Evolutionary conservation across 2,888 invertebrate species (phyloP), one percentile per base, ranked within the genome.

Genomic region (Ochlodes sylvanus): DNA sequence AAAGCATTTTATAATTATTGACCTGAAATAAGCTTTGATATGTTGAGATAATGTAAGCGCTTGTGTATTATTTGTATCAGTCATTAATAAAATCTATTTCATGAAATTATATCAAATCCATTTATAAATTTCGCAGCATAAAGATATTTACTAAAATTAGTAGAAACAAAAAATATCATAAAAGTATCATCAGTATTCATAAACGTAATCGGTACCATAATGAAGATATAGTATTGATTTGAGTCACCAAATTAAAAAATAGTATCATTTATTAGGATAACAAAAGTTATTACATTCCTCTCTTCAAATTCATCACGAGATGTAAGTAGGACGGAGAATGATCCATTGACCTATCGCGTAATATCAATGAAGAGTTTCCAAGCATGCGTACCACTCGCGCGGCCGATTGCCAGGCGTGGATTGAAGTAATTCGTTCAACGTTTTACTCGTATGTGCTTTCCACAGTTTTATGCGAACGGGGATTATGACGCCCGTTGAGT

Each of bases 311-410:
- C 27, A 15, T 27, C 41, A 38, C 60, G 27, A 66, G 66, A 58
- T 65, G 42, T 65, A 58, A 70, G 70, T 71, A 72, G 71, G 57
- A 52, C 68, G 72, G 54, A 63, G 76, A 70, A 70, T 72, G 69
- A 70, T 75, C 74, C 80, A 79, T 73, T 79, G 77, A 82, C 78
- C 81, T 76, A 73, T 73, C 75, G 76, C 76, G 77, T 78, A 76
- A 77, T 80, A 83, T 79, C 80, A 80, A 75, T 75, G 77, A 74
- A 77, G 74, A 72, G 75, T 76, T 72, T 74, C 74, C 75, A 82
- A 79, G 80, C 81, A 82, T 83, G 84, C 80, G 82, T 84, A 77
- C 79, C 81, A 79, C 82, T 83, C 80, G 79, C 85, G 74, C 72
- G 72, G 69, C 70, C 70, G 69, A 68, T 71, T 69, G 72, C 56